Evolutionary conservation across 2,797 vertebrate species (phyloP).

Genomic region (Acridotheres tristis): DNA sequence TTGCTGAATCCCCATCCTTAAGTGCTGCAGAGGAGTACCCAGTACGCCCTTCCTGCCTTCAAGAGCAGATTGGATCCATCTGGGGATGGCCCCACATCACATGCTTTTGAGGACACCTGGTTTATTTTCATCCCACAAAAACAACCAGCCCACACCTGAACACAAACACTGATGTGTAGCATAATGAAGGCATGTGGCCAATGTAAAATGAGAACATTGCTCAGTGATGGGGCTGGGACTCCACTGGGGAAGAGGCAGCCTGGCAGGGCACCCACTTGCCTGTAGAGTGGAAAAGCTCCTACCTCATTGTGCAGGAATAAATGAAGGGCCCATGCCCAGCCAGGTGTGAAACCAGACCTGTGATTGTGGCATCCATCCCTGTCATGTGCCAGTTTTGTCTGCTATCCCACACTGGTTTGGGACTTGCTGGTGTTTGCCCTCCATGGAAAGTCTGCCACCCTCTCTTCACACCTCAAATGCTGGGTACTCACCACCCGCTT

Average conservation of each 20-base stretch:
- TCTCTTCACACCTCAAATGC: fast-evolving
- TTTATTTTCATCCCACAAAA: not conserved
- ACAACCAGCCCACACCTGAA: not conserved
- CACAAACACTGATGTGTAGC: fast-evolving
- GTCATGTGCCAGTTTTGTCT: not conserved
- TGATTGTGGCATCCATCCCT: not conserved
- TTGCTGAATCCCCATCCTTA: not conserved
- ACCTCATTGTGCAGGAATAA: not conserved
- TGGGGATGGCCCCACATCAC: not conserved
- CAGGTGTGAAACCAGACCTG: not conserved
- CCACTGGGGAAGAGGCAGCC: not conserved
- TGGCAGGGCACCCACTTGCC: not conserved
- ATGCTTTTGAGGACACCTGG: not conserved
- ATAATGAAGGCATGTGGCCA: fast-evolving
- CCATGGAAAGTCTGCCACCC: fast-evolving
- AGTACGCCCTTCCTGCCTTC: not conserved
- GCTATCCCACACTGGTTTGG: not conserved
- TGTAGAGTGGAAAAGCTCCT: not conserved
- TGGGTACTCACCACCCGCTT: slow-evolving; percentile 90
- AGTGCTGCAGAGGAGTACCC: not conserved
- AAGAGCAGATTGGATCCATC: not conserved
- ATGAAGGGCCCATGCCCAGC: not conserved
- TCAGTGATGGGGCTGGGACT: not conserved
- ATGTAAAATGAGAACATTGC: not conserved
- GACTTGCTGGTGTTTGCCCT: not conserved